Conservation (phyloP, 2,797 vertebrate species). For the Syngnathus acus region DNA sequence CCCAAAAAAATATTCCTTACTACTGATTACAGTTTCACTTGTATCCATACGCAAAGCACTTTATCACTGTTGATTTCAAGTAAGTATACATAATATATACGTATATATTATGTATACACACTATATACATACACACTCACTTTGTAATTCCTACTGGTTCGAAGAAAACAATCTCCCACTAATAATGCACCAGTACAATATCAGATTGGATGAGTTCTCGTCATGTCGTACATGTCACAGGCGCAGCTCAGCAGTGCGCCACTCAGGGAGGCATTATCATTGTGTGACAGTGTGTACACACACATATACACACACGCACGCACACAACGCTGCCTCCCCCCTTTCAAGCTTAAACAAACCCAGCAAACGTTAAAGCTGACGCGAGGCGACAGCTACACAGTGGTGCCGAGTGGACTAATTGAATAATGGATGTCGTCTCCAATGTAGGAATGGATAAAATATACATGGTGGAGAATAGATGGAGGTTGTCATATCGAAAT, state of each 20-base stretch:
- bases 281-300: constrained; percentile 2
- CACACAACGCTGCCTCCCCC: constrained; percentile 5
- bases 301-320: neutral
- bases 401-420: constrained; percentile 61
- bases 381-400: constrained; percentile 59
- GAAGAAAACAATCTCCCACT: neutral
- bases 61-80: neutral
- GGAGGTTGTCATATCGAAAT: constrained; percentile 3
- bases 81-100: neutral
- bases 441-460: constrained; percentile 67
- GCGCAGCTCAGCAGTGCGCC: constrained; percentile 21
- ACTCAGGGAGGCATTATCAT: constrained; percentile 20
- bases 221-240: constrained; percentile 41
- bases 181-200: neutral
- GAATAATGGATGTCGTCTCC: constrained; percentile 68
- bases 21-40: neutral
- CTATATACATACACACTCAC: too few species aligned
- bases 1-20: too few species aligned
- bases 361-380: constrained; percentile 62
- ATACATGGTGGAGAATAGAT: constrained; percentile 58
- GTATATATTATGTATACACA: too few species aligned
- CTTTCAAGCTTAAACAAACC: constrained; percentile 47
- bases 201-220: constrained; percentile 27
- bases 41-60: neutral
- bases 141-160: neutral